Base-by-base conservation (phyloP, 2,797 vertebrate genomes). In the Pempheris klunzingeri region DNA sequence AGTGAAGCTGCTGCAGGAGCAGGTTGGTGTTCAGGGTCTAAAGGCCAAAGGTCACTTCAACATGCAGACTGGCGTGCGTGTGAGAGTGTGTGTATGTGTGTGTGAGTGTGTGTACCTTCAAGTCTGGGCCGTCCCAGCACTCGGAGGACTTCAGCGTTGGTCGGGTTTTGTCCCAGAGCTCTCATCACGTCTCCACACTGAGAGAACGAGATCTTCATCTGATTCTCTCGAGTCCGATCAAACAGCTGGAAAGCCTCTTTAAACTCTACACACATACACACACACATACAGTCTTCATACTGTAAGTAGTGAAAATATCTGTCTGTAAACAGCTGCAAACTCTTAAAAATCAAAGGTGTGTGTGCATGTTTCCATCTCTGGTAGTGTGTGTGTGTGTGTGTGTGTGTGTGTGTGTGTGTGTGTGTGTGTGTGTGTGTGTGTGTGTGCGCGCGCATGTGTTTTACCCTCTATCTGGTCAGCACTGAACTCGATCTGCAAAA, bases 201-300 rank as follows among this genome's bases (percentile, higher is more conserved):
- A 0, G 90, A 87, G 0, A 94, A 96, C 20, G 88, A 91, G 84
- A 97, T 96, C 93, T 96, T 96, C 95, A 96, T 94, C 77, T 95
- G 92, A 32, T 94, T 95, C 0, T 81, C 47, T 0, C 93, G 83
- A 0, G 95, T 96, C 53, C 90, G 90, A 87, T 97, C 96, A 61
- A 97, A 97, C 71, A 97, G 91, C 43, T 95, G 93, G 63, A 97
- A 97, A 61, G 97, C 96, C 87, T 97, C 96, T 82, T 94, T 95
- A 88, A 96, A 97, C 83, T 97, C 96, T 97, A 9, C 34, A 60
- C 1, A 34, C 50, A 47, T 0, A 2, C 30, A 32, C 30, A 32
- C 30, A 32, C 30, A 32, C 30, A 32, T 6, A 28, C 11, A 22
- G 2, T 3, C 12, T 15, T 59, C 4, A 28, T 12, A 63, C 7